A percentile compares a stretch with the other conserved stretches of the same genome.
These are phyloP conservation scores for Ridgeia piscesae DNA, from an alignment of 1,140 invertebrate species.

Conservation along the genomic window DNA sequence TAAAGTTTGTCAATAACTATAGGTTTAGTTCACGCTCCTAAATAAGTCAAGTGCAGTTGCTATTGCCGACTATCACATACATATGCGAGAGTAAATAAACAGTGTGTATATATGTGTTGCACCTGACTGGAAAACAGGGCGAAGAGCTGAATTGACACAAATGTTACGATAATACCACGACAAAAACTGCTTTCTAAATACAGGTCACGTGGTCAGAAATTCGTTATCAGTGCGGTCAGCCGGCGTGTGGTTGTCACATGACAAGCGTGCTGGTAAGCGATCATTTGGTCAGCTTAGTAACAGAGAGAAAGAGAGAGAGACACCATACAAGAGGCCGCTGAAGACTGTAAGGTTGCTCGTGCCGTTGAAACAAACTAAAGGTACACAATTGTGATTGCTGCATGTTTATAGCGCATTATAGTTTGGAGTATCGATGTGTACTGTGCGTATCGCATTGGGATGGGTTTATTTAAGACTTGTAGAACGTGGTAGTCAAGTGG, in stretches of 20 bases:
- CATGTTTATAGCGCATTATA: no score
- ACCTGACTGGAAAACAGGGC: neutral
- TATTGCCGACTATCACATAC: neutral
- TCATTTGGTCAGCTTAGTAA: neutral
- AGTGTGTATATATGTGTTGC: neutral
- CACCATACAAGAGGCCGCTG: neutral
- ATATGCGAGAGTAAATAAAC: neutral
- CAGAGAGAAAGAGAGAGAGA: neutral
- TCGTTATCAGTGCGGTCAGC: neutral
- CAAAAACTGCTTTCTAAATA: neutral
- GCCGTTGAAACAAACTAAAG: neutral
- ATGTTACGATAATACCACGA: neutral
- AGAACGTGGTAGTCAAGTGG: no score
- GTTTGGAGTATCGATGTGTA: no score
- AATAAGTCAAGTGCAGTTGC: neutral
- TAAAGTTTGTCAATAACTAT: neutral
- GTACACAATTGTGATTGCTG: neutral
- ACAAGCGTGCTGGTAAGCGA: neutral
- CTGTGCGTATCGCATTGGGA: no score
- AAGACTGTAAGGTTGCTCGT: neutral
- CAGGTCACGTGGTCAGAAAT: neutral
- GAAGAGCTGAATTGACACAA: neutral
- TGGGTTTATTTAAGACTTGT: no score
- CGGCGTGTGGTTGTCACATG: neutral
- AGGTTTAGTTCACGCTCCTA: neutral